Conservation (phyloP, 2,888 invertebrate species). For the Polydrusus cervinus region DNA sequence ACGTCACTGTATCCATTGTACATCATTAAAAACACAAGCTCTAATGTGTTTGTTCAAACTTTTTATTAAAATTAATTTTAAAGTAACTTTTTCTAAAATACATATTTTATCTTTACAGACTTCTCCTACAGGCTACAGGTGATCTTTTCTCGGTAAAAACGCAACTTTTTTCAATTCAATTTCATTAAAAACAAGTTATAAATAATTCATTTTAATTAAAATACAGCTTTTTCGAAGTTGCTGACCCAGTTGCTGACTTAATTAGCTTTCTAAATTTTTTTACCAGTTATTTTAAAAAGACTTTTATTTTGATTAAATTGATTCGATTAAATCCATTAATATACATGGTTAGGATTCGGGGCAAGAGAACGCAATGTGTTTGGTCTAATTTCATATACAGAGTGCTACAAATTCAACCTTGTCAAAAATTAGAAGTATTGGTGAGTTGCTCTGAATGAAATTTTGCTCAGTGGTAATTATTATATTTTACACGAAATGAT, state of each 20-base stretch:
- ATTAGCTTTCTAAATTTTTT: conserved; percentile 19
- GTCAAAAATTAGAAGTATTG: too few species aligned
- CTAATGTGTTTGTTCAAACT: too few species aligned
- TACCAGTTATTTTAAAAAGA: neutral
- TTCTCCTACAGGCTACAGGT: too few species aligned
- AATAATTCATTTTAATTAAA: conserved; percentile 29
- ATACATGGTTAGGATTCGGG: too few species aligned
- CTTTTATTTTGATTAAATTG: conserved; percentile 5
- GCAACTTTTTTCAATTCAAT: conserved; percentile 6
- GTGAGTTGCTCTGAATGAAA: too few species aligned
- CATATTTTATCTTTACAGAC: too few species aligned
- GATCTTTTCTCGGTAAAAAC: neutral
- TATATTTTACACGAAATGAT: neutral
- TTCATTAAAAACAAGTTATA: conserved; percentile 24
- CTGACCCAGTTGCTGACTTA: conserved; percentile 3
- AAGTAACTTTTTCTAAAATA: neutral
- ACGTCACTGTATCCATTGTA: too few species aligned
- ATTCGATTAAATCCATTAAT: too few species aligned
- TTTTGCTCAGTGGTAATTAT: neutral
- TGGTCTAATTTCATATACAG: too few species aligned
- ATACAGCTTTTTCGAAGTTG: conserved; percentile 15
- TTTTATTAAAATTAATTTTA: neutral
- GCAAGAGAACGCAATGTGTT: too few species aligned
- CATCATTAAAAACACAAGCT: too few species aligned
- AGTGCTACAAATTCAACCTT: too few species aligned